phyloP scores from a whole-genome alignment of 2,113 vertebrate genomes.

The Campylomormyrus numenius region DNA sequence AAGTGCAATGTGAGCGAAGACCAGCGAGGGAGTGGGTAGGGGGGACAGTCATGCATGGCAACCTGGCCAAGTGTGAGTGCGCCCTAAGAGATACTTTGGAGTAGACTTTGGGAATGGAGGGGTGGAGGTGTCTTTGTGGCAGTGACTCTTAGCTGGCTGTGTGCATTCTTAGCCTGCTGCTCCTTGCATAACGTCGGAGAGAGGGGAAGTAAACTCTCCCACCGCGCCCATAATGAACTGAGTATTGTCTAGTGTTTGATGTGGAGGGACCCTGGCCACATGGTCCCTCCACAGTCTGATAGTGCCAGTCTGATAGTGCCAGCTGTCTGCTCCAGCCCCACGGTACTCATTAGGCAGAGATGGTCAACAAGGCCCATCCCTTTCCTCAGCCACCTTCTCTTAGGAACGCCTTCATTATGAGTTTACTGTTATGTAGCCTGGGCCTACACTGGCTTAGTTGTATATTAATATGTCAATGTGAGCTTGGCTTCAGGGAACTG shows the following conservation, averaged over 20 bases:
- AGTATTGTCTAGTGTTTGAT: background rate
- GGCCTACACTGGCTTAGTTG: background rate
- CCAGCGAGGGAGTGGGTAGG: background rate
- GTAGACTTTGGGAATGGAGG: background rate
- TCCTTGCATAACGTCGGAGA: background rate
- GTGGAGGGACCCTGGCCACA: background rate
- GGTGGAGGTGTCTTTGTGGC: background rate
- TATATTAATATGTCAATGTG: background rate
- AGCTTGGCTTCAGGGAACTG: background rate
- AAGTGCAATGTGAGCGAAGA: background rate
- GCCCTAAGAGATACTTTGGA: background rate
- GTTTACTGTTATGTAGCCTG: background rate
- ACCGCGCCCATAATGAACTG: background rate
- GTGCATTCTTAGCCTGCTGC: background rate
- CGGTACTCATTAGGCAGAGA: background rate
- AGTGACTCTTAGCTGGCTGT: background rate
- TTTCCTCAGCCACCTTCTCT: too few relatives aligned
- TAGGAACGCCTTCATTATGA: background rate
- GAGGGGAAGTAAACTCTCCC: background rate
- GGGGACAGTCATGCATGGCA: background rate
- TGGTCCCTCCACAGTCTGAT: background rate
- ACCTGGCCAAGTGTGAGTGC: background rate
- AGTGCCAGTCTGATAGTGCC: background rate
- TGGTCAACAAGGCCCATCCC: too few relatives aligned
- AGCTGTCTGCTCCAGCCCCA: background rate